Base-by-base conservation (phyloP, 2,113 vertebrate genomes). In the Dasypus novemcinctus region DNA sequence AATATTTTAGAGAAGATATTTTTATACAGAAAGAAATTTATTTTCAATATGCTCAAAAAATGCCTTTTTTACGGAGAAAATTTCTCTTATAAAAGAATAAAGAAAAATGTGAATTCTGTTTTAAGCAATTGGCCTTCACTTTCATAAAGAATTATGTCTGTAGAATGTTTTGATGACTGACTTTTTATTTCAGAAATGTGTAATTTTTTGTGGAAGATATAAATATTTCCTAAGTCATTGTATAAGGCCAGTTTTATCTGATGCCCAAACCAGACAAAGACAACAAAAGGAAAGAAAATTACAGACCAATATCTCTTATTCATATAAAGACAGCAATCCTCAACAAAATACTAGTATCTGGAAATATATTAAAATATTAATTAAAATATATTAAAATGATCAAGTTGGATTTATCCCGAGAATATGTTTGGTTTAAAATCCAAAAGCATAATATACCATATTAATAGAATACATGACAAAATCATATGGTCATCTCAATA, bases 101-200 rank as follows among this genome's bases (percentile, higher is more conserved):
- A 61, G 29, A 87, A 86, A 86, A 15, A 80, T 75, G n/a, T 88
- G 10, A 87, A 90, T 82, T 78, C 0, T 25, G 10, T 61, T 64
- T 90, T 79, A 92, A 36, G 27, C 71, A 84, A 91, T 9, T 63
- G 36, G 8, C 14, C 9, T 92, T 86, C 3, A 31, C n/a, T 90
- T 92, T 94, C 43, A 41, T 84, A 95, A 83, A 43, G 14, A 91
- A 93, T 41, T 71, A 49, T 57, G 8, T 86, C 27, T 87, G 2
- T 74, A 18, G 14, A 36, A 12, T n/a, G 20, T 90, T 95, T 90
- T 95, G 31, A 81, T 86, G 36, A 69, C 38, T 95, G 41, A 41
- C 11, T 90, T 94, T 92, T 95, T 27, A 71, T 94, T 94, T 2
- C 17, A 79, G 8, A 87, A 9, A 63, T 17, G 1, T 68, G 29